phyloP scores from a whole-genome alignment of 1,140 invertebrate genomes.

The Drosophila sulfurigaster region DNA sequence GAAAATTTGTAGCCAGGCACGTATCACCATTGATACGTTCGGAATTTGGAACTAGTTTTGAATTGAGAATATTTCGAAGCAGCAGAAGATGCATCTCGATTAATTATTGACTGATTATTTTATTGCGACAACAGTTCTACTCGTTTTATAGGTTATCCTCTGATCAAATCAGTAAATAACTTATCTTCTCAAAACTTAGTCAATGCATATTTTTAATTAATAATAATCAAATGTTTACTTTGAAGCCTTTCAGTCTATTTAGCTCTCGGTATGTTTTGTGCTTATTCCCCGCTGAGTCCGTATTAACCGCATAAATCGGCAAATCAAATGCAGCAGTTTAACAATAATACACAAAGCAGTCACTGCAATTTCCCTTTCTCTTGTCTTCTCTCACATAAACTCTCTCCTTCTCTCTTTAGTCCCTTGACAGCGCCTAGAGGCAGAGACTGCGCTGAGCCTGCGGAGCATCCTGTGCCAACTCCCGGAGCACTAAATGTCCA shows the following conservation, averaged over 20 bases:
- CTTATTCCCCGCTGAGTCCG: neutral
- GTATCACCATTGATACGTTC: no score
- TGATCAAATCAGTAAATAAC: no score
- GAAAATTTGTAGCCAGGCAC: no score
- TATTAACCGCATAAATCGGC: constrained; percentile 47
- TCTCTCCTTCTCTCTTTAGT: neutral
- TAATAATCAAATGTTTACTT: no score
- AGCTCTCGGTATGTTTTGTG: neutral
- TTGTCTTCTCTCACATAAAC: neutral
- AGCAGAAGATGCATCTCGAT: neutral
- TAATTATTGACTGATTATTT: neutral
- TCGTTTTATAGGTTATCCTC: neutral
- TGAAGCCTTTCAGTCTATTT: neutral
- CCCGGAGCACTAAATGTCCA: constrained; percentile 70
- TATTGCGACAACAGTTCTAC: neutral
- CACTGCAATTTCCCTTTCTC: neutral
- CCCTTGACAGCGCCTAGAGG: neutral
- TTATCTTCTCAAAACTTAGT: no score
- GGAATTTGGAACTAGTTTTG: no score
- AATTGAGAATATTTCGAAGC: neutral
- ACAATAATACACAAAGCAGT: constrained; percentile 49
- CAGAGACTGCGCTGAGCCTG: constrained; percentile 13
- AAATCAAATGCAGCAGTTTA: constrained; percentile 54
- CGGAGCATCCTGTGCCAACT: constrained; percentile 3
- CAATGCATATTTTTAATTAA: no score